Base-by-base conservation (phyloP, 2,113 vertebrate genomes). In the Lycaon pictus region DNA sequence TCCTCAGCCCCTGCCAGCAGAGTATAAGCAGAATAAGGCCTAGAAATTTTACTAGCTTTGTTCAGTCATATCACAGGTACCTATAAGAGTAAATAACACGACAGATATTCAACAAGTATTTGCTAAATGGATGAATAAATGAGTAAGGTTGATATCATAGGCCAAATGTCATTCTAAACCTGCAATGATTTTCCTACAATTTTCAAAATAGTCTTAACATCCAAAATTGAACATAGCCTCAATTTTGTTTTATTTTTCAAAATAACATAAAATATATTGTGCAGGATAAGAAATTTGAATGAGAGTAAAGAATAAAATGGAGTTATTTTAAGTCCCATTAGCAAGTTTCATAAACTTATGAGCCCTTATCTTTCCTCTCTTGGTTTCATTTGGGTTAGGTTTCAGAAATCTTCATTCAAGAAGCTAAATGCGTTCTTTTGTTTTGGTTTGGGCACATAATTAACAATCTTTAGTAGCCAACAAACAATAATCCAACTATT, bases 401-500 rank as follows among this genome's bases (percentile, higher is more conserved):
- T 98, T 96, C 97, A 87, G 79, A 93, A 80, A 67, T 48, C 25
- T 67, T 89, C 60, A 43, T 0, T 27, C 29, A 89, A 55, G 53
- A n/a, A 91, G 86, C 79, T 96, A 77, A 98, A 93, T 92, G 85
- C n/a, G 58, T 23, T 43, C 93, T 89, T 95, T 91, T 96, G 93
- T 98, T 86, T 77, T 32, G 5, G 2, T 74, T 67, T 91, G 92
- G 95, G 93, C 77, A 86, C n/a, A 51, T 48, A 82, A 76, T 72
- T 93, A 92, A 90, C 35, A 60, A 55, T 63, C 17, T 55, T 94
- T 58, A 88, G 69, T 32, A 91, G 56, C 65, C 90, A 77, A 27
- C 5, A 92, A 93, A 90, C 16, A 86, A 72, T 65, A 87, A 80
- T 32, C 32, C 19, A 65, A 48, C 43, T 94, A 71, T 77, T 95